Conservation (phyloP, 1,140 invertebrate genomes). For the Papilio glaucus region DNA sequence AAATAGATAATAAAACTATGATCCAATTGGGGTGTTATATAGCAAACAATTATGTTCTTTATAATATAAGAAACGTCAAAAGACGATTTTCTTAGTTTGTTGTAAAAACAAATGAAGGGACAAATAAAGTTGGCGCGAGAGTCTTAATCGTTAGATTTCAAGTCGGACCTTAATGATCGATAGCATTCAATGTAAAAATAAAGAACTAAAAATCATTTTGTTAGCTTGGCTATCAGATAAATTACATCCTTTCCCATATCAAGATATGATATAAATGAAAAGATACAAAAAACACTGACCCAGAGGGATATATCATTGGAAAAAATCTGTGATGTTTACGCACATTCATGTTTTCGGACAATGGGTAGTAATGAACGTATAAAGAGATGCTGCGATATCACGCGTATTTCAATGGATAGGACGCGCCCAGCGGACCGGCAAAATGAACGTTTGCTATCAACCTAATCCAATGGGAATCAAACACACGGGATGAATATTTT, state of each 20-base stretch:
- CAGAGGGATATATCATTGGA: conserved; percentile 37
- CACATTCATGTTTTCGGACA: conserved; percentile 54
- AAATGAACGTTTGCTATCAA: conserved; percentile 32
- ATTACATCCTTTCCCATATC: conserved; percentile 16
- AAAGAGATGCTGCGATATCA: conserved; percentile 37
- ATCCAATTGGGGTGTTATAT: no score
- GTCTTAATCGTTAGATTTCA: background rate
- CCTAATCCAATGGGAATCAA: background rate
- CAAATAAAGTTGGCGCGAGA: background rate
- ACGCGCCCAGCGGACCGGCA: conserved; percentile 39
- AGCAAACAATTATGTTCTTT: no score
- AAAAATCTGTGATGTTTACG: conserved; percentile 47
- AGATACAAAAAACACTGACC: conserved; percentile 39
- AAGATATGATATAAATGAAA: background rate
- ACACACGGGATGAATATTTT: conserved; percentile 22
- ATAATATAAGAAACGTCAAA: background rate
- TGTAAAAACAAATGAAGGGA: background rate
- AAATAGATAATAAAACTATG: no score
- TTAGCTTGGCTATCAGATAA: background rate
- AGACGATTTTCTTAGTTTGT: background rate
- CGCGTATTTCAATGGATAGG: conserved; percentile 38
- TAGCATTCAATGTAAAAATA: background rate
- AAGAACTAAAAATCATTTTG: background rate
- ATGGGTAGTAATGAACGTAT: conserved; percentile 43
- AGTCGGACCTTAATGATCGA: conserved; percentile 1